A percentile compares a stretch with the other conserved stretches of the same genome.
Conservation (phyloP, 2,113 vertebrate genomes). For the Rhabdomys dilectus region DNA sequence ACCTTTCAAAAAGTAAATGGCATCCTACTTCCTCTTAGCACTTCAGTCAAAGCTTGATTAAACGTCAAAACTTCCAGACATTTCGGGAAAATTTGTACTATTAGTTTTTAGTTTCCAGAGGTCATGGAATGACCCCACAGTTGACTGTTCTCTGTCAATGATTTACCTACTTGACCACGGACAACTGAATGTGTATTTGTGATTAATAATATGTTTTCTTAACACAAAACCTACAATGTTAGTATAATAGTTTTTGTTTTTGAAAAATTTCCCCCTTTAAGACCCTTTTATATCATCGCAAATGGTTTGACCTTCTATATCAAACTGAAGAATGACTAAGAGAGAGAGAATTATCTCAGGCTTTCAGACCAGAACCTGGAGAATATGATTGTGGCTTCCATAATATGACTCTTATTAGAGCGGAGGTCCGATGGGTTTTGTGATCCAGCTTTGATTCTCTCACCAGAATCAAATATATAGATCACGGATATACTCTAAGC, state of each 20-base stretch:
- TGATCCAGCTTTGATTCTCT: background rate
- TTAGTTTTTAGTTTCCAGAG: background rate
- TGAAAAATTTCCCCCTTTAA: background rate
- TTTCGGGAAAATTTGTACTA: background rate
- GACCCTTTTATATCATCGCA: background rate
- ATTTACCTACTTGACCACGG: background rate
- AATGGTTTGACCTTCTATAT: background rate
- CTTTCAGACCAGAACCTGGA: background rate
- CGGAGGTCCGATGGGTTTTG: background rate
- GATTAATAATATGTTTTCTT: background rate
- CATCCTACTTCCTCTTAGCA: background rate
- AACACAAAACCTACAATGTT: background rate
- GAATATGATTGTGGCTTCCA: background rate
- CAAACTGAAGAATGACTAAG: background rate
- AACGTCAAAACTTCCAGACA: background rate
- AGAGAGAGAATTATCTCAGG: background rate
- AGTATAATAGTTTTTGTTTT: background rate
- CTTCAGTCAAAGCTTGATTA: slow-evolving; percentile 12
- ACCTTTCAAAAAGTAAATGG: background rate
- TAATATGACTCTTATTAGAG: background rate
- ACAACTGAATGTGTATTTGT: background rate
- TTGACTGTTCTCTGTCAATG: background rate
- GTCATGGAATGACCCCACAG: background rate
- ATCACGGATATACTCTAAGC: background rate
- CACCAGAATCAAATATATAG: no score